A percentile compares a stretch with the other conserved stretches of the same genome.
These are phyloP conservation scores for Saccostrea echinata DNA, from an alignment of 1,140 invertebrate species.

Conservation along the genomic window DNA sequence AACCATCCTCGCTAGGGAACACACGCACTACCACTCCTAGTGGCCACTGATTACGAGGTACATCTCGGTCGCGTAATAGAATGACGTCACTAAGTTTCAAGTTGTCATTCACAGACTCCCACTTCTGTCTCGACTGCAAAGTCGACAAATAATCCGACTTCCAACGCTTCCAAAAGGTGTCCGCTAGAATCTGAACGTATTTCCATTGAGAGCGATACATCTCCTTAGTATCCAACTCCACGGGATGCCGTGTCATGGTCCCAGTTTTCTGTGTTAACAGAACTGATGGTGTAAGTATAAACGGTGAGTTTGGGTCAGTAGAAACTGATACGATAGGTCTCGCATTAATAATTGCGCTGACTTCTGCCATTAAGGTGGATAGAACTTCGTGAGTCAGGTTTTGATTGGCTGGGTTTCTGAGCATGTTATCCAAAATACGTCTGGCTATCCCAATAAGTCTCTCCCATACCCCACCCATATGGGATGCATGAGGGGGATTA, in stretches of 20 bases:
- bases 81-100: slow-evolving; percentile 50
- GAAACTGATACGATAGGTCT: slow-evolving; percentile 55
- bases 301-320: slow-evolving; percentile 47
- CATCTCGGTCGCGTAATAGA: slow-evolving; percentile 44
- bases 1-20: slow-evolving; percentile 27
- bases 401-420: slow-evolving; percentile 36
- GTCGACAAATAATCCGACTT: slow-evolving; percentile 46
- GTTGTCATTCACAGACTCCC: slow-evolving; percentile 24
- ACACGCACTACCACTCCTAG: slow-evolving; percentile 41
- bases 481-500: slow-evolving; percentile 48
- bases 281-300: slow-evolving; percentile 49
- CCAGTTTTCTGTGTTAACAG: slow-evolving; percentile 45
- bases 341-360: slow-evolving; percentile 54
- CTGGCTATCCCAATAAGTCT: slow-evolving; percentile 54
- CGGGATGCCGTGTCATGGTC: neutral
- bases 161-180: slow-evolving; percentile 49
- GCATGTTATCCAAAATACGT: slow-evolving; percentile 51
- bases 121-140: slow-evolving; percentile 54
- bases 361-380: slow-evolving; percentile 56
- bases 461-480: slow-evolving; percentile 60
- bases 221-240: slow-evolving; percentile 17
- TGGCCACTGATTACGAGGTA: slow-evolving; percentile 50
- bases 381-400: slow-evolving; percentile 59
- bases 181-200: slow-evolving; percentile 37
- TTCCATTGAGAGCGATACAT: slow-evolving; percentile 50